Evolutionary conservation across 2,888 invertebrate genomes (phyloP).

Genomic region (Limnephilus marmoratus): DNA sequence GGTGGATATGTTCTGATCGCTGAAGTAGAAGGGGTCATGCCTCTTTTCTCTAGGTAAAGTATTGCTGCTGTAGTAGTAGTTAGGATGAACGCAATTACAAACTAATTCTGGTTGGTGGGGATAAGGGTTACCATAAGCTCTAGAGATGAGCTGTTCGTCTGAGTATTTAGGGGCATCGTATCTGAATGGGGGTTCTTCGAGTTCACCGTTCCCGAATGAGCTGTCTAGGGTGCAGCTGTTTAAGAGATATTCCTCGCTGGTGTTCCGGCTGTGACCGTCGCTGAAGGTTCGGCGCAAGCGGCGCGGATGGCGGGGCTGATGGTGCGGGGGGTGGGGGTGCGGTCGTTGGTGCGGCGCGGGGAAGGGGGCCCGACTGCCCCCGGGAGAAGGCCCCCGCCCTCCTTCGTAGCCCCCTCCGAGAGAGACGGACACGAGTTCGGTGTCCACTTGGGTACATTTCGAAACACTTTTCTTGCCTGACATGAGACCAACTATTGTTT

Average conservation of each 20-base stretch:
- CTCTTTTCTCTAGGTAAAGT: constrained; percentile 63
- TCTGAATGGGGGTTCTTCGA: constrained; percentile 41
- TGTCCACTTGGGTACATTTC: constrained; percentile 66
- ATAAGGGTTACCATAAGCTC: constrained; percentile 57
- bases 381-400: constrained; percentile 37
- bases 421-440: constrained; percentile 63
- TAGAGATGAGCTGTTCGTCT: constrained; percentile 54
- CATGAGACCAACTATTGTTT: constrained; percentile 69
- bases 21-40: constrained; percentile 61
- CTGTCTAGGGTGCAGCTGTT: constrained; percentile 63
- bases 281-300: constrained; percentile 63
- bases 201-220: constrained; percentile 60
- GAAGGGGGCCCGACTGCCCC: constrained; percentile 32
- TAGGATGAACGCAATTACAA: constrained; percentile 62
- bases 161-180: constrained; percentile 58
- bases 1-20: constrained; percentile 64
- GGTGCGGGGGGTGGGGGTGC: constrained; percentile 29
- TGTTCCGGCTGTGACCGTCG: constrained; percentile 63
- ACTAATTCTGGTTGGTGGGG: constrained; percentile 61
- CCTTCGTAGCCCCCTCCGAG: constrained; percentile 30
- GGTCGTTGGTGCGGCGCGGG: constrained; percentile 27
- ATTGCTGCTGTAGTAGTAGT: constrained; percentile 61
- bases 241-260: constrained; percentile 65
- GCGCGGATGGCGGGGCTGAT: constrained; percentile 54
- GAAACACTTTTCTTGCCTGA: constrained; percentile 66